These are phyloP conservation scores for Micromys minutus DNA, from an alignment of 2,113 vertebrate genomes.

Conservation along the genomic window DNA sequence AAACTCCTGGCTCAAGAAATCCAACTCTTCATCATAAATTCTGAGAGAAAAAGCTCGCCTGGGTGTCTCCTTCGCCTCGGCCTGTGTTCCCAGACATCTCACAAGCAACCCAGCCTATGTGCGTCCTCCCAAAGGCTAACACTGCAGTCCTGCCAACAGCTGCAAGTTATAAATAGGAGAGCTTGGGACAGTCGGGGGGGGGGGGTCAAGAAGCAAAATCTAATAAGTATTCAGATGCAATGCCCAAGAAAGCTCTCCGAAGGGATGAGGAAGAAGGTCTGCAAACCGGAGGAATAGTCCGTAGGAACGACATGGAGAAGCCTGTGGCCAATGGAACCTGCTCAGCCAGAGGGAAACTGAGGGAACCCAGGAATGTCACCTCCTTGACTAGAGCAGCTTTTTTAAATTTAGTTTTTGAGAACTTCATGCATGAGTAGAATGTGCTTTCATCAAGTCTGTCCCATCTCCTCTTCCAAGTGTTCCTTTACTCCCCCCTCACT, in stretches of 20 bases:
- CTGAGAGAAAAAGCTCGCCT: conserved; percentile 16
- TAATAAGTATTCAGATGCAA: conserved; percentile 23
- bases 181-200: conserved; percentile 1
- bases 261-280: conserved; percentile 19
- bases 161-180: conserved; percentile 74
- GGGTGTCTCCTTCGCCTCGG: neutral
- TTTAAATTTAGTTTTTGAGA: neutral
- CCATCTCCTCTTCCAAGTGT: neutral
- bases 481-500: no score
- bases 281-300: neutral
- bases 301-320: fast-evolving
- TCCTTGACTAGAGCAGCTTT: neutral
- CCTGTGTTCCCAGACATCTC: conserved; percentile 64
- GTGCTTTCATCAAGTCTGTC: neutral
- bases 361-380: neutral
- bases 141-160: conserved; percentile 65
- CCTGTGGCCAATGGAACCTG: neutral
- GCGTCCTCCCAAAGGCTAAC: conserved; percentile 62
- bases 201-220: conserved; percentile 19
- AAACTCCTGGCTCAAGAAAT: neutral
- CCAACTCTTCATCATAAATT: conserved; percentile 50
- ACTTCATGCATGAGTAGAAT: neutral
- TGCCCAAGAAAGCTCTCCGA: conserved; percentile 41
- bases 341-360: neutral
- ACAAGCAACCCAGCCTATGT: conserved; percentile 20